These are phyloP conservation scores for Elachura formosa DNA, from an alignment of 2,113 vertebrate genomes.

Conservation along the genomic window DNA sequence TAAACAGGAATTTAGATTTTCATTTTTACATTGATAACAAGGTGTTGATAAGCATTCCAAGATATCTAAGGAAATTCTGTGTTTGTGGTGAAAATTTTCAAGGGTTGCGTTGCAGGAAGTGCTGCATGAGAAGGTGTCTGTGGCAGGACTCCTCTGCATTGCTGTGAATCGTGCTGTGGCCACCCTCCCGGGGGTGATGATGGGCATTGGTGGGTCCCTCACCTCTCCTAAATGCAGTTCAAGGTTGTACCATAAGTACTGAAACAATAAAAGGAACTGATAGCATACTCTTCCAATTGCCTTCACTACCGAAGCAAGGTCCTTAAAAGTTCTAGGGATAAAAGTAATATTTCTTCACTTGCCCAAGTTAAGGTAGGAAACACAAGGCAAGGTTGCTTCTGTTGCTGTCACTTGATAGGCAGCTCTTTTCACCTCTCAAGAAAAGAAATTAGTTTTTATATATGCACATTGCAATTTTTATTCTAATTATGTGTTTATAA, in stretches of 20 bases:
- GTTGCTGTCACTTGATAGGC: neutral
- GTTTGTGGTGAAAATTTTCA: neutral
- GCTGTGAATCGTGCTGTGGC: neutral
- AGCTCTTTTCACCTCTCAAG: neutral
- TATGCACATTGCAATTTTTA: neutral
- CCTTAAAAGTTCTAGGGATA: neutral
- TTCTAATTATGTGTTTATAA: neutral
- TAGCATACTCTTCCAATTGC: neutral
- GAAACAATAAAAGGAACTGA: neutral
- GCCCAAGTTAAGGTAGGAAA: neutral
- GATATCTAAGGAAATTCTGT: neutral
- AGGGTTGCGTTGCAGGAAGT: neutral
- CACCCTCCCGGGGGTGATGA: too few species aligned
- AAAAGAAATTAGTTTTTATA: neutral
- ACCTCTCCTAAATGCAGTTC: neutral
- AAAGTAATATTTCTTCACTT: neutral
- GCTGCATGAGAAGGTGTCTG: neutral
- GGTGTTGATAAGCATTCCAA: neutral
- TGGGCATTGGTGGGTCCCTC: neutral
- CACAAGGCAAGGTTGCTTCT: neutral
- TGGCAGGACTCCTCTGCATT: neutral
- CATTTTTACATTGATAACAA: neutral
- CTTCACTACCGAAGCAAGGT: neutral
- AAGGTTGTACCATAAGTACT: neutral
- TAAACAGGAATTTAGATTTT: neutral